Evolutionary conservation across 2,113 vertebrate genomes (phyloP).

Genomic region (Hippocampus barbouri): DNA sequence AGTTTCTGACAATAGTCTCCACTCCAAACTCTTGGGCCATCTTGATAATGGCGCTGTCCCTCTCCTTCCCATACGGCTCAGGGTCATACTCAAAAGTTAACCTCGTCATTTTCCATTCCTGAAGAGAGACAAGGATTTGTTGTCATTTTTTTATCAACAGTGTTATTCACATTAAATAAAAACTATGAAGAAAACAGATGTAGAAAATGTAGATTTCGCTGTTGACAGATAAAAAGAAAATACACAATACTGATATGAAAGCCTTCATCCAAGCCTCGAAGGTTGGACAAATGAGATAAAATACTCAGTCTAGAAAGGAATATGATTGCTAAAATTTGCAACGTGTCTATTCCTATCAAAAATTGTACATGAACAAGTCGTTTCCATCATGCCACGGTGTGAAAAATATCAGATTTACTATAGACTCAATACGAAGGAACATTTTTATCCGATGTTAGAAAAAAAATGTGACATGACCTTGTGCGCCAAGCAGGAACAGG

Average conservation of each 20-base stretch:
- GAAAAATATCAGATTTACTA: neutral
- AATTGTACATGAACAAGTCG: neutral
- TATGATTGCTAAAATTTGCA: neutral
- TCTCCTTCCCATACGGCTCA: constrained; percentile 91
- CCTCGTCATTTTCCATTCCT: constrained; percentile 94
- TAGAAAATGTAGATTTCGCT: neutral
- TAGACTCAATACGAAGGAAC: neutral
- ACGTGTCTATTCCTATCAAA: neutral
- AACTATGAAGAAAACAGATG: neutral
- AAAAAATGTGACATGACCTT: neutral
- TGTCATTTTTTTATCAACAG: neutral
- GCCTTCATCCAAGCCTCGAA: neutral
- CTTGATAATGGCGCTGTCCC: constrained; percentile 91
- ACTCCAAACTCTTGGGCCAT: constrained; percentile 92
- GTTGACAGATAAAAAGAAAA: neutral
- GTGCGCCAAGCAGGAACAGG: neutral
- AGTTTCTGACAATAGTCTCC: constrained; percentile 86
- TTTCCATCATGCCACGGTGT: neutral
- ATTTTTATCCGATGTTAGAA: neutral
- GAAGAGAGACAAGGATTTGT: constrained; percentile 4
- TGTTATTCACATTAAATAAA: neutral
- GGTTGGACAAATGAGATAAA: neutral
- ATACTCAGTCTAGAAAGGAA: too few relatives aligned
- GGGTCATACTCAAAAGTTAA: constrained; percentile 94
- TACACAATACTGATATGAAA: neutral